Conservation (phyloP, 23 tunicate genomes). For the Trididemnum clinides region DNA sequence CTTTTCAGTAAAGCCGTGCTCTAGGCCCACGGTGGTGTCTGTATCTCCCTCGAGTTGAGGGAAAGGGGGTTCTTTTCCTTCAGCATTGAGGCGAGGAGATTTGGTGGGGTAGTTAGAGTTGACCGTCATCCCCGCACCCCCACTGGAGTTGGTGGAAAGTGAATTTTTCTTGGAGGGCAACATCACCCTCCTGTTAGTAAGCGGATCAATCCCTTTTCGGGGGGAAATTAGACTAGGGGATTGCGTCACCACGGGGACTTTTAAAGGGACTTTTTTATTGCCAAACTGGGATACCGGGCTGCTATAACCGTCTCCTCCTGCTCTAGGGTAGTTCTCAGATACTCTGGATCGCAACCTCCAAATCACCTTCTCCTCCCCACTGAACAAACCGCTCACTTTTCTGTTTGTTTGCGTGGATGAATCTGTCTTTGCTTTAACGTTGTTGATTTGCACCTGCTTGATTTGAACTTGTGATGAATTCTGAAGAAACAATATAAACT, state of each 20-base stretch:
- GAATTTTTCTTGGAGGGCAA: neutral
- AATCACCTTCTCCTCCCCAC: constrained; percentile 82
- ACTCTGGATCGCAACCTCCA: constrained; percentile 79
- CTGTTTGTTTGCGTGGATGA: constrained; percentile 81
- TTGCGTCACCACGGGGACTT: constrained; percentile 71
- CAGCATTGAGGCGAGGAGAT: neutral
- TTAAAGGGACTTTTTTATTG: constrained; percentile 37
- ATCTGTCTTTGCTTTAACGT: constrained; percentile 29
- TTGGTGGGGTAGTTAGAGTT: neutral
- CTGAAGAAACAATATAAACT: neutral
- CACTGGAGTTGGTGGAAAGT: neutral
- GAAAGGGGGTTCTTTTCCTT: neutral
- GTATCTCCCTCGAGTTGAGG: neutral
- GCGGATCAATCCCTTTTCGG: constrained; percentile 34
- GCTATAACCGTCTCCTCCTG: neutral
- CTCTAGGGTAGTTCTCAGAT: constrained; percentile 16
- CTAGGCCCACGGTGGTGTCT: neutral
- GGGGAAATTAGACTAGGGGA: constrained; percentile 60
- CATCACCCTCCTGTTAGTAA: neutral
- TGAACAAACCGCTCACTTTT: constrained; percentile 1
- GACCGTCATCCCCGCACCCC: neutral
- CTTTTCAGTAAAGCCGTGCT: neutral
- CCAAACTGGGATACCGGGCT: constrained; percentile 34
- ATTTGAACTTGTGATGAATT: neutral
- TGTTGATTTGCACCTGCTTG: neutral